Evolutionary conservation across 2,888 invertebrate species (phyloP).

Genomic region (Chloroclystis v-ata): DNA sequence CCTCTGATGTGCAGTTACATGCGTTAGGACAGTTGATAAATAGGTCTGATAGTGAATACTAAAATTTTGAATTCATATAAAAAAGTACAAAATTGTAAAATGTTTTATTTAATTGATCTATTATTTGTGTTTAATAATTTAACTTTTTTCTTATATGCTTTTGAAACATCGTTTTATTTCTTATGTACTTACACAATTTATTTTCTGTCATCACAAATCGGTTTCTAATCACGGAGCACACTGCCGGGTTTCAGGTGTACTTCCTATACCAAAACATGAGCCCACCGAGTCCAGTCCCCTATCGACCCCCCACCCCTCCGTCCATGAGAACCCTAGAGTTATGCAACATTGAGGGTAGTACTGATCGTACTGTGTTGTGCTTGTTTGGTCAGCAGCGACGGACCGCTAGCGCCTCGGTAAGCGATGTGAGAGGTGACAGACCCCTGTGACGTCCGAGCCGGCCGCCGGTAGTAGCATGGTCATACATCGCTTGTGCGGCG

Average conservation of each 20-base stretch:
- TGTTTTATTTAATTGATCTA: no score
- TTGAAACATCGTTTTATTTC: constrained; percentile 20
- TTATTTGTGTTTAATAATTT: no score
- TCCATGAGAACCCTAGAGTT: constrained; percentile 41
- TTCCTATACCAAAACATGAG: constrained; percentile 38
- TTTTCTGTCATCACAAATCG: constrained; percentile 28
- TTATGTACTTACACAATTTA: constrained; percentile 29
- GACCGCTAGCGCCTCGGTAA: constrained; percentile 77
- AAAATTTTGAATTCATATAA: background rate
- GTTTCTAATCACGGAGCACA: constrained; percentile 35
- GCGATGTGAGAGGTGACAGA: constrained; percentile 64
- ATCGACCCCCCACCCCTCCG: constrained; percentile 42
- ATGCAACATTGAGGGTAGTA: constrained; percentile 68
- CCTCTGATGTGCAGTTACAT: constrained; percentile 12
- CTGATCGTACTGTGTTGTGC: constrained; percentile 75
- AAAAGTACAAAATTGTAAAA: background rate
- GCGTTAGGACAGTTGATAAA: constrained; percentile 11
- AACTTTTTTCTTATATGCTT: constrained; percentile 12
- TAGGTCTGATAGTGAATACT: constrained; percentile 3
- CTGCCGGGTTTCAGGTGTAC: constrained; percentile 35
- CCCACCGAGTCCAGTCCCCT: constrained; percentile 40
- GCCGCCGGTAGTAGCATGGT: constrained; percentile 76
- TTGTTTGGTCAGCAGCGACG: constrained; percentile 78
- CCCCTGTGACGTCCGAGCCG: constrained; percentile 72
- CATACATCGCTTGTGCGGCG: constrained; percentile 76